phyloP scores from a whole-genome alignment of 2,888 invertebrate genomes.

The Sarcophaga carnaria region DNA sequence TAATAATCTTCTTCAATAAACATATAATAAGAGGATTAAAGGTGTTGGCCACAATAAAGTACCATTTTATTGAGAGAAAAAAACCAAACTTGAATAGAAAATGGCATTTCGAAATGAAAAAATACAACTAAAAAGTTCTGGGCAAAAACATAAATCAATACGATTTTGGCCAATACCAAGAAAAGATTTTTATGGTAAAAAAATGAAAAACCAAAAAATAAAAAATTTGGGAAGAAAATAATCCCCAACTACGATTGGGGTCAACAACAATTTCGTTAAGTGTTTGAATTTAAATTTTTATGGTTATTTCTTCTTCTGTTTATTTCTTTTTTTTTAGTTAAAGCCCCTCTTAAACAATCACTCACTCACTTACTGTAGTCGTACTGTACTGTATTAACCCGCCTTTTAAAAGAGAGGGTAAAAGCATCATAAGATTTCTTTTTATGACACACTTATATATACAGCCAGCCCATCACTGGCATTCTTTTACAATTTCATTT shows the following conservation, averaged over 20 bases:
- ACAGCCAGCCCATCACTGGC: neutral
- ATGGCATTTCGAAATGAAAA: too few species aligned
- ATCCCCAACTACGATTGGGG: neutral
- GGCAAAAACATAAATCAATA: constrained; percentile 22
- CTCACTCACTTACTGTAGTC: neutral
- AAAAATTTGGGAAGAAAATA: neutral
- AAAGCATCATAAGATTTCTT: neutral
- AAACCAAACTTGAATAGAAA: neutral
- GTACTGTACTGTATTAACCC: neutral
- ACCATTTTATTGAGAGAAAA: constrained; percentile 15
- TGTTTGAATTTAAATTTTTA: constrained; percentile 32
- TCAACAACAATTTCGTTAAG: constrained; percentile 46
- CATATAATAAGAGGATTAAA: constrained; percentile 47
- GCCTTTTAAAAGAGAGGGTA: neutral
- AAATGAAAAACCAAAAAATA: neutral
- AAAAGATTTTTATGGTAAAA: constrained; percentile 21
- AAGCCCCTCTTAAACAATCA: neutral
- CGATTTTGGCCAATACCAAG: neutral
- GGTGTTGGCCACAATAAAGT: constrained; percentile 15
- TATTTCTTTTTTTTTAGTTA: neutral
- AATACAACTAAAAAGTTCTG: too few species aligned
- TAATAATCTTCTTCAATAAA: constrained; percentile 41
- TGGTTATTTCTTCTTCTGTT: neutral
- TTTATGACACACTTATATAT: neutral
- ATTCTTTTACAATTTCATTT: neutral